phyloP scores from a whole-genome alignment of 53 echinoderm and acorn worm genomes.

The Crossaster papposus region DNA sequence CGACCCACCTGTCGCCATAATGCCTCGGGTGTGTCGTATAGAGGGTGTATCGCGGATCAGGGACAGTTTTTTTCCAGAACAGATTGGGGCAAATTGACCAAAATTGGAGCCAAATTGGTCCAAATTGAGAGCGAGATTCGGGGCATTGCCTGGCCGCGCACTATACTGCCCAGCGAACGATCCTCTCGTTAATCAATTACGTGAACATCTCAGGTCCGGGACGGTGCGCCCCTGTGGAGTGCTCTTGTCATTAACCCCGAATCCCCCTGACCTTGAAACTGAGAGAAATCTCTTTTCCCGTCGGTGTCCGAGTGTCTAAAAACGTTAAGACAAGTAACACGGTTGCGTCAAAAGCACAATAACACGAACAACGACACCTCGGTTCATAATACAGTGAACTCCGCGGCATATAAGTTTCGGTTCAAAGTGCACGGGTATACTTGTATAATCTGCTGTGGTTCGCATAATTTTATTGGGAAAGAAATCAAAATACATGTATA shows the following conservation, averaged over 20 bases:
- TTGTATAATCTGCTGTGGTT: too few species aligned
- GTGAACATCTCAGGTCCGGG: not conserved
- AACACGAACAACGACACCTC: too few species aligned
- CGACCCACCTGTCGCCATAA: slow-evolving; percentile 18
- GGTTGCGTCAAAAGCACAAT: not conserved
- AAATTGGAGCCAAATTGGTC: slow-evolving; percentile 34
- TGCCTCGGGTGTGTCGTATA: not conserved
- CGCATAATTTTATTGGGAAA: too few species aligned
- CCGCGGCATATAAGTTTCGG: too few species aligned
- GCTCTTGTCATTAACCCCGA: slow-evolving; percentile 3
- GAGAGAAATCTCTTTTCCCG: not conserved
- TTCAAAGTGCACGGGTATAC: too few species aligned
- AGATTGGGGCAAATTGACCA: slow-evolving; percentile 44
- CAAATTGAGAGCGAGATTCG: slow-evolving; percentile 20
- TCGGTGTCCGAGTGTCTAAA: not conserved
- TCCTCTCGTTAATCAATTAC: slow-evolving; percentile 28
- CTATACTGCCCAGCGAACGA: not conserved
- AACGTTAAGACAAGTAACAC: not conserved
- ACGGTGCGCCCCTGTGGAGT: not conserved
- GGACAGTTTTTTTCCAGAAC: not conserved
- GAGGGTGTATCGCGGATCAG: not conserved
- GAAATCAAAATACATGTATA: too few species aligned
- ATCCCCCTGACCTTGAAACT: slow-evolving; percentile 27
- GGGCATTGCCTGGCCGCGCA: not conserved
- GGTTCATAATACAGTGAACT: too few species aligned